Conservation (phyloP, 2,113 vertebrate species). For the Phalacrocorax brasilianus region DNA sequence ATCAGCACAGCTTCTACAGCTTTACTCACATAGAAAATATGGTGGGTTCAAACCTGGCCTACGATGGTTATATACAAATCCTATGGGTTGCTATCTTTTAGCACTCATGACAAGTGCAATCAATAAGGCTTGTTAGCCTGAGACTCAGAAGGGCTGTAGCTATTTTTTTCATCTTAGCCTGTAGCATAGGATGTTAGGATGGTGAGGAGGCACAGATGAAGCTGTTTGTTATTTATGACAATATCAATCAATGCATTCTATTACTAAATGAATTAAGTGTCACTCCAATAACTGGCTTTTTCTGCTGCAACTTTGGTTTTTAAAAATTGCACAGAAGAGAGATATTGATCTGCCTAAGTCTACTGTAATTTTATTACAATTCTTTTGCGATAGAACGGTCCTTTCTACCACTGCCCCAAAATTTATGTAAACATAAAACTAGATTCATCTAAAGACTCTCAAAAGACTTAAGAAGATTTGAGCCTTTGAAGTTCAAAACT, state of each 20-base stretch:
- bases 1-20: background rate
- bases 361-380: background rate
- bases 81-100: conserved; percentile 16
- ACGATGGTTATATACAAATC: background rate
- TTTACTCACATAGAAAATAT: background rate
- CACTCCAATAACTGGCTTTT: conserved; percentile 13
- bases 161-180: background rate
- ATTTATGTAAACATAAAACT: background rate
- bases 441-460: background rate
- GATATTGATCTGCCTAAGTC: conserved; percentile 13
- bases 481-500: background rate
- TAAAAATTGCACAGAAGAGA: conserved; percentile 19
- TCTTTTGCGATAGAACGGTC: background rate
- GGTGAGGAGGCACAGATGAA: background rate
- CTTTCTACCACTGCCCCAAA: background rate
- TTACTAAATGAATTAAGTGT: conserved; percentile 48
- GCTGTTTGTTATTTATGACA: conserved; percentile 43
- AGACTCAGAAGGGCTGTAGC: conserved; percentile 3
- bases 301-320: conserved; percentile 30
- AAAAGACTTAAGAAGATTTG: background rate
- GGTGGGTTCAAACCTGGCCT: background rate
- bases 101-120: conserved; percentile 29
- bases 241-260: conserved; percentile 46
- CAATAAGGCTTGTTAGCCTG: conserved; percentile 49
- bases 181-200: background rate